Conservation (phyloP, 2,888 invertebrate genomes). For the Nephrotoma flavescens region DNA sequence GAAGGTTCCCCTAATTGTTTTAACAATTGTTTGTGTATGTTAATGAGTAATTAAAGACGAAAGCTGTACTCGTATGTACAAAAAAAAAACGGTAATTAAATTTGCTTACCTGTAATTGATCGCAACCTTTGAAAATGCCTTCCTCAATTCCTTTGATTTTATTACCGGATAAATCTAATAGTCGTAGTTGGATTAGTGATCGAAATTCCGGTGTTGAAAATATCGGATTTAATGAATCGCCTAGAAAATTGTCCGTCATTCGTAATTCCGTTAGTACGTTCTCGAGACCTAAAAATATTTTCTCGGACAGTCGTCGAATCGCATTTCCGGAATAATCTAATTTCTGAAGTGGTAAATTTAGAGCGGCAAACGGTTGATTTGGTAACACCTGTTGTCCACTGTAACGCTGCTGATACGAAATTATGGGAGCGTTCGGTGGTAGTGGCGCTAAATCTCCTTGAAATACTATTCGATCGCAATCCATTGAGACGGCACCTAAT, state of each 20-base stretch:
- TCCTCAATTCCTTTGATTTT: constrained; percentile 70
- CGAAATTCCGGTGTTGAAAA: constrained; percentile 78
- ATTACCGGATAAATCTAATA: constrained; percentile 68
- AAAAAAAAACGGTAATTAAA: no score
- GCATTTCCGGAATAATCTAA: constrained; percentile 74
- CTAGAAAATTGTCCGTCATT: constrained; percentile 68
- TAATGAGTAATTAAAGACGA: neutral
- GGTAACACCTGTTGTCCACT: constrained; percentile 72
- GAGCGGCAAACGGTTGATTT: constrained; percentile 55
- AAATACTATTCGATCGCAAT: constrained; percentile 74
- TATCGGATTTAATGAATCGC: constrained; percentile 80
- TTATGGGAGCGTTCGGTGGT: constrained; percentile 66
- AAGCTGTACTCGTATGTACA: neutral
- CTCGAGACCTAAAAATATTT: constrained; percentile 37
- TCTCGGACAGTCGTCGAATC: constrained; percentile 62
- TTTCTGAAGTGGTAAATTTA: constrained; percentile 55
- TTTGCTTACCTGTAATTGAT: constrained; percentile 42
- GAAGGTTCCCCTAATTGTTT: neutral
- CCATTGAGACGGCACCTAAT: constrained; percentile 46
- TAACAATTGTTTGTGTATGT: neutral
- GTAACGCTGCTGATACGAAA: constrained; percentile 62
- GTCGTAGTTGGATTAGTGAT: constrained; percentile 51
- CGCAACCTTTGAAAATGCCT: constrained; percentile 71
- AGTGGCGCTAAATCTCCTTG: constrained; percentile 59
- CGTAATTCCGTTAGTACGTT: constrained; percentile 53